phyloP scores from a whole-genome alignment of 2,888 invertebrate species.

The Apeira syringaria region DNA sequence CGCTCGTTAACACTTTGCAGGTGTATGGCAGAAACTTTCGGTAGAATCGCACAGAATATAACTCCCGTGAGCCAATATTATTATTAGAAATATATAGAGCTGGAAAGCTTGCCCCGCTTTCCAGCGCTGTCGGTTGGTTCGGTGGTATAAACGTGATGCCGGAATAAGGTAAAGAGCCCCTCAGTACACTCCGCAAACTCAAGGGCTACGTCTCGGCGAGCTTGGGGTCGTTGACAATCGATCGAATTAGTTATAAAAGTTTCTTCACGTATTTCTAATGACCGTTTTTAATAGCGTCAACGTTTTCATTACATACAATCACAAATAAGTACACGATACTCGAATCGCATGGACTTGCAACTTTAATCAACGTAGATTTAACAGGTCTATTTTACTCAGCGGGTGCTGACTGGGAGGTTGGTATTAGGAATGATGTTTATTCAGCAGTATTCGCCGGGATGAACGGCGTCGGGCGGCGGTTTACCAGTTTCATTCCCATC shows the following conservation, averaged over 20 bases:
- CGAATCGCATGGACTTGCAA: constrained; percentile 29
- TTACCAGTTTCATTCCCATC: constrained; percentile 24
- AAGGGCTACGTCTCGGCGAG: no score
- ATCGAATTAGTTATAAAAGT: constrained; percentile 36
- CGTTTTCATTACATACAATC: constrained; percentile 30
- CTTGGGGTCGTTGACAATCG: no score
- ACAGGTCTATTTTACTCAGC: constrained; percentile 37
- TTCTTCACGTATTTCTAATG: constrained; percentile 25
- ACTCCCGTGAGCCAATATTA: no score
- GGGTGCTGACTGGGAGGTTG: constrained; percentile 32
- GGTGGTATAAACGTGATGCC: no score
- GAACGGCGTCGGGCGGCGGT: constrained; percentile 45
- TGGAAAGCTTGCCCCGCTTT: no score
- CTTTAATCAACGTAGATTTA: constrained; percentile 33
- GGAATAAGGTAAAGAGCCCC: no score
- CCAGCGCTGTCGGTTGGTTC: no score
- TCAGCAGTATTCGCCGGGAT: constrained; percentile 45
- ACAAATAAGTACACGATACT: constrained; percentile 21
- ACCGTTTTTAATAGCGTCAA: constrained; percentile 30
- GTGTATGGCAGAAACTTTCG: no score
- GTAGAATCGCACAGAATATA: no score
- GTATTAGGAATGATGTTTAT: constrained; percentile 50
- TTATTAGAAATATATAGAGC: no score
- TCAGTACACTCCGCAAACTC: no score
- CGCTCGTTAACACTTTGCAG: no score